Base-by-base conservation (phyloP, 2,888 invertebrate species). In the Ornithoptera priamus region DNA sequence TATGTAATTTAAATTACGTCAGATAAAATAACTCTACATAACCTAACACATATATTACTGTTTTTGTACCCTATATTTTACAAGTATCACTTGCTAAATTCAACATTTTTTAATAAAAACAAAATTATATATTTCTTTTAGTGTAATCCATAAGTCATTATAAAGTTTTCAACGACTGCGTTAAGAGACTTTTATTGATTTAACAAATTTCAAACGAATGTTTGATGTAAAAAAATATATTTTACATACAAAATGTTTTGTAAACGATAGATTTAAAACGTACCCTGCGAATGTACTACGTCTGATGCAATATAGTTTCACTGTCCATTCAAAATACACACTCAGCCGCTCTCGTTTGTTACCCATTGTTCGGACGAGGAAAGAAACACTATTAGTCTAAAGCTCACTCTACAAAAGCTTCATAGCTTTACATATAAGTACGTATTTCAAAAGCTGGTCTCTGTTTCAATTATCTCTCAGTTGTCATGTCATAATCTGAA, bases 361-460 rank as follows among this genome's bases (percentile, higher is more conserved):
- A 56, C 24, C 74, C 72, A 76, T 76, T 76, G 74, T 75, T 65
- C 70, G 65, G 53, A 20, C 59, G 69, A 24, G 72, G 72, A 76
- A 74, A 74, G 71, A 67, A 66, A 74, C 69, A 57, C 69, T 70
- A 72, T 75, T 75, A 72, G 72, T 76, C 71, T 62, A 61, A 69
- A 72, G 75, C 70, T 75, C 74, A 73, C 73, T 75, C 72, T 73
- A 75, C 71, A 67, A 67, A 73, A 70, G 72, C 70, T 71, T 68
- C 76, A 30, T 30, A 30, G 3, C 30, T 30, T 30, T 30, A 75
- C 74, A 74, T 72, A 73, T 72, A 74, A 73, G 75, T 73, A 63
- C 69, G 72, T 67, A 59, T 69, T 66, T 67, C 58, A 58, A 67
- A 66, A 39, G 66, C 72, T 69, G 59, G 63, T 62, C 73, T 75